Percentiles rank a stretch among this genome's conserved stretches.
phyloP scores from a whole-genome alignment of 2,888 invertebrate genomes.

The Phortica magna region DNA sequence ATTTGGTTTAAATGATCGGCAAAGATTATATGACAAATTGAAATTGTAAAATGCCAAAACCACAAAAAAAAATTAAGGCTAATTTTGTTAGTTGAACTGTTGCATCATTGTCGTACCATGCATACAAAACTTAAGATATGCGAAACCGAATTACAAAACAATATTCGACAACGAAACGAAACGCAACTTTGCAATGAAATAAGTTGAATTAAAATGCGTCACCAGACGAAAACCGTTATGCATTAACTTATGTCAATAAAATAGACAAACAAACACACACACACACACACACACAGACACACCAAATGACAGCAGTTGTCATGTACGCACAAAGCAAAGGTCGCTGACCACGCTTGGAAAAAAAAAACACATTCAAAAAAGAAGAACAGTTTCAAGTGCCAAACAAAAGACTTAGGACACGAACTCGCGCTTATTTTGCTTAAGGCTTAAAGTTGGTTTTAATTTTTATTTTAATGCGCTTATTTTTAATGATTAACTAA shows the following conservation, averaged over 20 bases:
- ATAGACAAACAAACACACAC: constrained; percentile 13
- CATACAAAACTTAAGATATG: constrained; percentile 37
- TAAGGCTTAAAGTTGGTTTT: not conserved
- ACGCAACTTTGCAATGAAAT: constrained; percentile 9
- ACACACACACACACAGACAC: not conserved
- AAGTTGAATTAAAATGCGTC: constrained; percentile 57
- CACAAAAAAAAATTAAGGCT: not conserved
- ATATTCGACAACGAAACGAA: not conserved
- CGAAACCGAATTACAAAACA: constrained; percentile 56
- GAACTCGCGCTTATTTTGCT: constrained; percentile 48
- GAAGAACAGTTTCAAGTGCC: not conserved
- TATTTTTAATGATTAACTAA: not conserved
- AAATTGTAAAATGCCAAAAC: not conserved
- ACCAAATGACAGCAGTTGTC: constrained; percentile 35
- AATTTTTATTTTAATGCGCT: not conserved
- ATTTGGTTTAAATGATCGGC: not conserved
- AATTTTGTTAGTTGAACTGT: constrained; percentile 26
- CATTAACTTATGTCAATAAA: not conserved
- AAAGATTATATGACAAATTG: not conserved
- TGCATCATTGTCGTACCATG: constrained; percentile 53
- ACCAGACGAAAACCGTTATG: constrained; percentile 31
- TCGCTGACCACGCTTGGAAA: constrained; percentile 51
- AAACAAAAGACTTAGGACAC: constrained; percentile 65
- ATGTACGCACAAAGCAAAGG: constrained; percentile 36
- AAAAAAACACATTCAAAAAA: constrained; percentile 4